A percentile compares a stretch with the other conserved stretches of the same genome.
Evolutionary conservation across 2,797 vertebrate genomes (phyloP).

Genomic region (Sebastes diploproa): DNA sequence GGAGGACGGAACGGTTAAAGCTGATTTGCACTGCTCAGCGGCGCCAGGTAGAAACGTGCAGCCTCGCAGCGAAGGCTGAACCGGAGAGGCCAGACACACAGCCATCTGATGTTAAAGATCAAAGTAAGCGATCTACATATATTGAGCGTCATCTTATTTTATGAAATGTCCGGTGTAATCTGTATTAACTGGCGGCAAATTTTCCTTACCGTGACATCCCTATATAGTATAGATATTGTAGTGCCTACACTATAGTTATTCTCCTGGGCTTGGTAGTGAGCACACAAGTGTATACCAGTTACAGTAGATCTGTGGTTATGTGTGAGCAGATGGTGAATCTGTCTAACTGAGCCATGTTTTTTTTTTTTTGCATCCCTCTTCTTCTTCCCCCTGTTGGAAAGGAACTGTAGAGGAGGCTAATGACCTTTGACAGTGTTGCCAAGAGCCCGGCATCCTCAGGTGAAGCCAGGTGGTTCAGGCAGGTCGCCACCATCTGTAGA

Average conservation of each 20-base stretch:
- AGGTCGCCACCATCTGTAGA: slow-evolving; percentile 35
- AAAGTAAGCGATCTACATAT: no score
- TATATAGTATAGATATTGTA: background rate
- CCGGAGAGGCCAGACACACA: no score
- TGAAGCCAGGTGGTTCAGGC: slow-evolving; percentile 52
- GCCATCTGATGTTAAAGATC: no score
- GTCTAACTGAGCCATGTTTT: slow-evolving; percentile 21
- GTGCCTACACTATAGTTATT: background rate
- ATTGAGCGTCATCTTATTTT: no score
- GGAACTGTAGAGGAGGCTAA: slow-evolving; percentile 21
- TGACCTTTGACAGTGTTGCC: slow-evolving; percentile 53
- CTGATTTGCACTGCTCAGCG: no score
- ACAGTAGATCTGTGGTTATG: slow-evolving; percentile 1
- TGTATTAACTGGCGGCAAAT: no score
- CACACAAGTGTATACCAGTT: background rate
- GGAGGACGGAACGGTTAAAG: no score
- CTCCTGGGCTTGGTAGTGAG: background rate
- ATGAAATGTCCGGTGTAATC: no score
- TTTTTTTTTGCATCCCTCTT: slow-evolving; percentile 4
- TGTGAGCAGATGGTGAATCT: slow-evolving; percentile 51
- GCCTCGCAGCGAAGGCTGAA: no score
- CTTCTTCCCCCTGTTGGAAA: slow-evolving; percentile 15
- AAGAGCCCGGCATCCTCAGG: slow-evolving; percentile 37
- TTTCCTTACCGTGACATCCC: no score
- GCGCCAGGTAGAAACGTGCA: no score